phyloP scores from a whole-genome alignment of 2,888 invertebrate species.

The Deilephila elpenor region DNA sequence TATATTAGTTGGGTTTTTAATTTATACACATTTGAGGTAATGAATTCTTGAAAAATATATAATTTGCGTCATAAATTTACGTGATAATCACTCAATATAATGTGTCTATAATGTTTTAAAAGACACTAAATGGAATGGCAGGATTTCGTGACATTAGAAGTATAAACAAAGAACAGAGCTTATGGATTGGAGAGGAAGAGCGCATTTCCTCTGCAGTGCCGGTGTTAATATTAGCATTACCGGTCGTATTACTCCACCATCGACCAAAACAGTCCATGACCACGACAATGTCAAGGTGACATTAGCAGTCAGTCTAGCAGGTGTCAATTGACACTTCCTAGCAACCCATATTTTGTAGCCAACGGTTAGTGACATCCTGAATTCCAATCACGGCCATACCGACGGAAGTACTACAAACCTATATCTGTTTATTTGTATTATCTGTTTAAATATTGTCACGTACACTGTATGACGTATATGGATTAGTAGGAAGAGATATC shows the following conservation, averaged over 20 bases:
- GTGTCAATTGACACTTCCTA: conserved; percentile 23
- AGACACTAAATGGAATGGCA: no score
- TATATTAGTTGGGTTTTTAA: no score
- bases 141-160: no score
- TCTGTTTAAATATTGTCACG: conserved; percentile 6
- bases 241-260: neutral
- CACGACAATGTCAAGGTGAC: conserved; percentile 24
- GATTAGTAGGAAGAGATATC: neutral
- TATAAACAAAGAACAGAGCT: no score
- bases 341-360: conserved; percentile 6
- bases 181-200: no score
- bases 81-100: no score
- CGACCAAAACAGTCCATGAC: conserved; percentile 1
- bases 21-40: no score
- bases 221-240: no score
- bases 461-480: neutral
- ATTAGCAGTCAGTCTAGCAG: neutral
- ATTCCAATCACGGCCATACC: conserved; percentile 11
- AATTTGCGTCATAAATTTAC: no score
- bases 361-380: conserved; percentile 18
- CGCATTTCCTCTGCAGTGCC: no score
- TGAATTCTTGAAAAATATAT: neutral
- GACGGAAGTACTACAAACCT: conserved; percentile 41
- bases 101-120: no score
- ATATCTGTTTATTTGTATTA: conserved; percentile 34